Evolutionary conservation across 35 echinoderm and acorn worm genomes (phyloP).

Genomic region (Lytechinus pictus): DNA sequence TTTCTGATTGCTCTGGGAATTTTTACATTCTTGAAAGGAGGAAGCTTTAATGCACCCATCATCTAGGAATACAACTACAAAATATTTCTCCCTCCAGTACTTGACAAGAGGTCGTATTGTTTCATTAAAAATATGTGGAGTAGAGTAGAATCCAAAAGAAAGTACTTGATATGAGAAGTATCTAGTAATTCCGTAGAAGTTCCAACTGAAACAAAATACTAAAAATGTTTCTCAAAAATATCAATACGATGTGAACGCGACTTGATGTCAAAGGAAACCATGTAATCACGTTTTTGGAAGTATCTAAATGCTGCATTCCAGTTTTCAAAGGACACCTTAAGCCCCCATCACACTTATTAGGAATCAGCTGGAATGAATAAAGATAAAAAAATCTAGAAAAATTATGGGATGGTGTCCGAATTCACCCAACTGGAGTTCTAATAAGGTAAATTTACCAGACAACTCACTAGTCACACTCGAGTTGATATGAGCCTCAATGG

Average conservation of each 20-base stretch:
- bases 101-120: conserved; percentile 36
- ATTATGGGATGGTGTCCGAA: too few relatives aligned
- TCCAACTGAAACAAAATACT: conserved; percentile 64
- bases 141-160: conserved; percentile 50
- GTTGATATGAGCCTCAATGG: too few relatives aligned
- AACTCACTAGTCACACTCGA: too few relatives aligned
- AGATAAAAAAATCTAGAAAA: too few relatives aligned
- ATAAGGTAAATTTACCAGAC: too few relatives aligned
- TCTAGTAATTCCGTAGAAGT: not conserved
- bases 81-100: not conserved
- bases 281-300: conserved; percentile 54
- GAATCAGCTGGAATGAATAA: too few relatives aligned
- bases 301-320: conserved; percentile 23
- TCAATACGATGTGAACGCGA: conserved; percentile 58
- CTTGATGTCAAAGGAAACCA: conserved; percentile 58
- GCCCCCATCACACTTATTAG: too few relatives aligned
- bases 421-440: too few relatives aligned
- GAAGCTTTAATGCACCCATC: too few relatives aligned
- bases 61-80: too few relatives aligned
- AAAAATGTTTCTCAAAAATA: conserved; percentile 43
- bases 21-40: too few relatives aligned
- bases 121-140: conserved; percentile 52
- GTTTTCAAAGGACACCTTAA: conserved; percentile 49
- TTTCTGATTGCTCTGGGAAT: too few relatives aligned
- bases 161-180: conserved; percentile 57